Conservation (phyloP, 92 coral and sea anemone genomes). For the Muricea muricata region DNA sequence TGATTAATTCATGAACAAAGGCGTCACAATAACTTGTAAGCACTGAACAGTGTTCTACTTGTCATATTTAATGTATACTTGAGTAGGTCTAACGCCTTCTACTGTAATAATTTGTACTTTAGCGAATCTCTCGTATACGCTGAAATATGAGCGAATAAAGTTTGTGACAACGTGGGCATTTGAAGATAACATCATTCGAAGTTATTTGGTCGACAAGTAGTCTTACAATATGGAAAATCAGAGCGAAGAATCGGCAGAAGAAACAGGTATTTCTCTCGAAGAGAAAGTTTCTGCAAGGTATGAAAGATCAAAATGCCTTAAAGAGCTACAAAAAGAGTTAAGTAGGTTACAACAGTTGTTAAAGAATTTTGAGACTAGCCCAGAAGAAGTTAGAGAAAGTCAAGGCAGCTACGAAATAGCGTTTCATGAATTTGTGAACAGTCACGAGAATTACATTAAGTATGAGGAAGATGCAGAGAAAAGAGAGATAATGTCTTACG, state of each 20-base stretch:
- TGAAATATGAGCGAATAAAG: too few species aligned
- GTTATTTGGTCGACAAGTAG: constrained; percentile 8
- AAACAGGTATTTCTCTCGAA: neutral
- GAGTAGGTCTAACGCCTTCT: too few species aligned
- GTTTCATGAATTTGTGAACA: constrained; percentile 46
- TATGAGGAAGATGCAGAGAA: constrained; percentile 67
- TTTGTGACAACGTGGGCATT: too few species aligned
- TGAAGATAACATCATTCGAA: constrained; percentile 29
- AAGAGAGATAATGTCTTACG: constrained; percentile 60
- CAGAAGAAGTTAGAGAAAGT: constrained; percentile 27
- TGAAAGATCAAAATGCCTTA: constrained; percentile 50
- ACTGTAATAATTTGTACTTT: too few species aligned
- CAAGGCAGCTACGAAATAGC: constrained; percentile 25
- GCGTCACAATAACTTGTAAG: too few species aligned
- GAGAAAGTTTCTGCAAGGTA: constrained; percentile 2
- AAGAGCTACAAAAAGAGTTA: constrained; percentile 41
- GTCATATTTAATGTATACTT: too few species aligned
- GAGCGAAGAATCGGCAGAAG: neutral
- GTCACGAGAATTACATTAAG: constrained; percentile 68
- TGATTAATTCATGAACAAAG: too few species aligned
- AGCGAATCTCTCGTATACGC: too few species aligned
- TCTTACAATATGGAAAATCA: neutral
- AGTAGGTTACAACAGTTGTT: constrained; percentile 44
- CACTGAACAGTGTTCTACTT: too few species aligned
- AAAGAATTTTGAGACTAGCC: constrained; percentile 20